Evolutionary conservation across 2,113 vertebrate species (phyloP), one percentile per base, ranked within the genome.

Genomic region (Gorsachius goisagi): DNA sequence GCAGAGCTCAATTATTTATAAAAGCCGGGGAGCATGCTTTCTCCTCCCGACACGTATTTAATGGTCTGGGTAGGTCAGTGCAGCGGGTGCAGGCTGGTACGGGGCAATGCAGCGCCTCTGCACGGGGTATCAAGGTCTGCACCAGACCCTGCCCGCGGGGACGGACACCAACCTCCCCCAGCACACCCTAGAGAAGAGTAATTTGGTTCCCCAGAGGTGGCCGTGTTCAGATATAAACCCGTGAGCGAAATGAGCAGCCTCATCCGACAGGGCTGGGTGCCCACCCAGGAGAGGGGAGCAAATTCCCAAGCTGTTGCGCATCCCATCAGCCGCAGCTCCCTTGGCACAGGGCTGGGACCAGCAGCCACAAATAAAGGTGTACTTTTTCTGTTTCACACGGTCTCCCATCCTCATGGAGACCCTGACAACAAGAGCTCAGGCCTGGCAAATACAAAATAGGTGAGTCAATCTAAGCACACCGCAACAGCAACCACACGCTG

Each of bases 1-100:
- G 15, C 55, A 41, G 92, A 5, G 4, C 88, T 92, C 89, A 72
- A 85, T 92, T 88, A 85, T 92, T 94, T 91, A 89, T 71, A 35
- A 67, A 63, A 89, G 88, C 69, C 39, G n/a, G 83, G 59, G 64
- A 60, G 72, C 0, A 16, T 17, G 63, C 56, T 79, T 66, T 86
- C 83, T 84, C 41, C 94, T 96, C 68, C 80, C 27, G 6, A 59
- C 55, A 28, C 88, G 56, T 67, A 35, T 94, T 81, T 73, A 73
- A 73, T 9, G 69, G 84, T 2, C 63, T 39, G 92, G 62, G 33
- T 39, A 9, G 8, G 78, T 0, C 30, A 23, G 64, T 1, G 37
- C 55, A 73, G 79, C 14, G 2, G 81, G 55, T 84, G 49, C 33
- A 20, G 75, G 82, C 44, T 44, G 53, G 47, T 7, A 2, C 8